Conservation (phyloP, 2,113 vertebrate genomes). For the Rhizomys pruinosus region DNA sequence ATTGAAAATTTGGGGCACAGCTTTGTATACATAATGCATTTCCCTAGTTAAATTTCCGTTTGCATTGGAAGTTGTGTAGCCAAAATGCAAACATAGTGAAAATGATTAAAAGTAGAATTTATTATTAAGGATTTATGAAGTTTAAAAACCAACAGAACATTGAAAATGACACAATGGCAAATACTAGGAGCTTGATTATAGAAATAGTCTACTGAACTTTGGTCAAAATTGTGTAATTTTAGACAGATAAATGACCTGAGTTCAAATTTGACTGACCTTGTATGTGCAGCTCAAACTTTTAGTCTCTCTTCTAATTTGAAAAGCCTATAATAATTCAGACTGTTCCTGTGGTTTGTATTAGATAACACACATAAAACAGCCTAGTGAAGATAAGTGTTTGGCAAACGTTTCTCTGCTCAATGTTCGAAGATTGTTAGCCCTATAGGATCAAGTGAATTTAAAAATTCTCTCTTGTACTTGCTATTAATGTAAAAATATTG, state of each 20-base stretch:
- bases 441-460: not conserved
- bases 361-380: not conserved
- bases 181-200: not conserved
- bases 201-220: not conserved
- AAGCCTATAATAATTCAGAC: not conserved
- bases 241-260: not conserved
- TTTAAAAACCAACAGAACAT: not conserved
- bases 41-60: constrained; percentile 53
- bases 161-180: not conserved
- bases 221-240: not conserved
- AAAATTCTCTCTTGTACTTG: not conserved
- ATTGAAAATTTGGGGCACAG: constrained; percentile 60
- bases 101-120: not conserved
- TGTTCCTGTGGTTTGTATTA: not conserved
- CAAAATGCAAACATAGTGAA: constrained; percentile 52
- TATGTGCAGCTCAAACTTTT: not conserved
- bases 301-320: not conserved
- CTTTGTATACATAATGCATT: constrained; percentile 39
- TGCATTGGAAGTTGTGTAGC: constrained; percentile 34
- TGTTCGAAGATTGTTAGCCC: not conserved
- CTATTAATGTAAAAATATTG: not conserved
- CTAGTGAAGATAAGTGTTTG: not conserved
- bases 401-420: not conserved
- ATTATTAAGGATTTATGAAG: constrained; percentile 7
- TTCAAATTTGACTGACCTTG: not conserved